Evolutionary conservation across 2,797 vertebrate species (phyloP), one percentile per base, ranked within the genome.

Genomic region (Liparis tanakae): DNA sequence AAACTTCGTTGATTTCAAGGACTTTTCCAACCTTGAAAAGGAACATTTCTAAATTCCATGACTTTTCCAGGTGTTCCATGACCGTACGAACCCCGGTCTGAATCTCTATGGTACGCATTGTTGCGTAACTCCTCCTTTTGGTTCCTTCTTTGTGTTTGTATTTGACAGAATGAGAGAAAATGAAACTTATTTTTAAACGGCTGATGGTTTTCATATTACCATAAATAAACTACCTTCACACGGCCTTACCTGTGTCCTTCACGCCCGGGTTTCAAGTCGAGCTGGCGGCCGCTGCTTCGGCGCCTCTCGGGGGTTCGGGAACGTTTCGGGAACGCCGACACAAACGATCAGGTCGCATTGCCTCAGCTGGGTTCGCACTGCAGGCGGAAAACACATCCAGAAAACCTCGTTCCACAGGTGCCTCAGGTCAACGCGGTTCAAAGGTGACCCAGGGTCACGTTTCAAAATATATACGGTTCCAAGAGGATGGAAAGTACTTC

Each of bases 271-370:
- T 50, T 74, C 39, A 25, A 57, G 61, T 69, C 46, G 43, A 18
- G 57, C 51, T 69, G 50, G 54, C 46, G 1, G 8, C 39, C 60
- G 60, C 7, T 68, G 67, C 39, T 55, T 60, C 13, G 18, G 62
- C 55, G 55, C 64, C 37, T 89, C 84, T 25, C 75, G 65, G 56
- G 50, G 66, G 67, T 85, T 70, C 61, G 90, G 82, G 55, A 76
- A 25, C 2, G 80, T 94, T 74, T 80, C 20, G 54, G 95, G 94
- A 63, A 85, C 90, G 83, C 50, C 94, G 84, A 98, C 94, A 78
- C 93, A 94, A 73, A 96, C 67, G 61, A 93, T 96, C 39, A 98
- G 94, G 77, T 97, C 95, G 89, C 96, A 97, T 63, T 94, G 95
- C 84, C 94, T 92, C 34, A 96, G 85, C 79, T 97, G 93, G 74